Conservation (phyloP, 2,797 vertebrate genomes). For the Leuciscus waleckii region DNA sequence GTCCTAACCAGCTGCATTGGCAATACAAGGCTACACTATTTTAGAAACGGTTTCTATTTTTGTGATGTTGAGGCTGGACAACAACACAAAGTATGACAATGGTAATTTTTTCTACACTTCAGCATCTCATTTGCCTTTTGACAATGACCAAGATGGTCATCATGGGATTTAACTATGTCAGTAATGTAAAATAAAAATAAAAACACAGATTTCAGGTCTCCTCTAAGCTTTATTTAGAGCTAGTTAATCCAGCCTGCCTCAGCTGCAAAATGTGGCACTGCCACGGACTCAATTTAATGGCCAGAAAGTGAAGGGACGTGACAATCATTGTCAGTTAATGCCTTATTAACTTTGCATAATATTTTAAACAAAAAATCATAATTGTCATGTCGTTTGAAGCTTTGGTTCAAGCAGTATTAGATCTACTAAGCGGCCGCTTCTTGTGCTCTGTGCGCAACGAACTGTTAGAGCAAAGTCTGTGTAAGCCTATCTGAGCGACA, state of each 20-base stretch:
- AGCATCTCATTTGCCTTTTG: not conserved
- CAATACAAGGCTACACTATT: no score
- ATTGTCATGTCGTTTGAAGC: not conserved
- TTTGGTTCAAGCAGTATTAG: constrained; percentile 7
- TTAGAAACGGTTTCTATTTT: not conserved
- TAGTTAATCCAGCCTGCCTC: constrained; percentile 20
- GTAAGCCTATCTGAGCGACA: constrained; percentile 2
- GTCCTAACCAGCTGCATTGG: not conserved
- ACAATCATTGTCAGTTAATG: not conserved
- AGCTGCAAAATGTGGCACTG: not conserved
- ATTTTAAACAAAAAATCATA: no score
- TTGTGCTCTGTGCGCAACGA: not conserved
- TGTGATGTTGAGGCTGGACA: not conserved
- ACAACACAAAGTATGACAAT: not conserved
- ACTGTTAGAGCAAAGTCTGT: not conserved
- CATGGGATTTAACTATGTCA: not conserved
- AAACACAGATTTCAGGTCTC: not conserved
- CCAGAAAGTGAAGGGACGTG: not conserved
- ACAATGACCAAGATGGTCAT: not conserved
- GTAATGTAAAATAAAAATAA: not conserved
- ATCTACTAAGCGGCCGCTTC: not conserved
- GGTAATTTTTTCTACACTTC: constrained; percentile 1
- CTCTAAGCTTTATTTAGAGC: constrained; percentile 20
- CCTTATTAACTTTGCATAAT: no score
- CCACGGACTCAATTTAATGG: not conserved